Conservation (phyloP, 2,113 vertebrate genomes). For the Amazona guildingii region DNA sequence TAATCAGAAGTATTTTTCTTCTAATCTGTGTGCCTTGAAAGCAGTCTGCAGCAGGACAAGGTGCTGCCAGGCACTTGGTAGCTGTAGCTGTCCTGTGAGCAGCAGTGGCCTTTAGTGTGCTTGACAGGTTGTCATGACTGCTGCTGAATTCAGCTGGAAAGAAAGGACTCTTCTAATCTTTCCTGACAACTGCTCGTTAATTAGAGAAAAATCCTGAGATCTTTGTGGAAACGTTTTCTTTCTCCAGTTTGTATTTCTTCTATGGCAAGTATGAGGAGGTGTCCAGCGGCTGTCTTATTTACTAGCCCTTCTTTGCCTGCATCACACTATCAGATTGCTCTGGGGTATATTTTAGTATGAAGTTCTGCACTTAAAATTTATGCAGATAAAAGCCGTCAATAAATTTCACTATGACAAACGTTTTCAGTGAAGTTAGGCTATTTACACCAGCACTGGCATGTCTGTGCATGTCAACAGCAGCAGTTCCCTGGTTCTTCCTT, state of each 20-base stretch:
- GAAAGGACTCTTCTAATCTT: neutral
- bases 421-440: neutral
- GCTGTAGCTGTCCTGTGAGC: neutral
- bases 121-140: neutral
- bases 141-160: neutral
- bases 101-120: neutral
- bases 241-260: neutral
- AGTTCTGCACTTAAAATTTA: neutral
- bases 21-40: neutral
- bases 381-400: neutral
- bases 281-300: neutral
- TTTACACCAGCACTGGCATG: neutral
- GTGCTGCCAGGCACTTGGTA: neutral
- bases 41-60: rapidly evolving
- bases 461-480: neutral
- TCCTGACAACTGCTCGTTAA: neutral
- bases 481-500: neutral
- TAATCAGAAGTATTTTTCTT: neutral
- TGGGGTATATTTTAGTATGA: neutral
- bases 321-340: neutral
- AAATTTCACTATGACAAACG: neutral
- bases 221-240: neutral
- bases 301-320: neutral
- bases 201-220: neutral
- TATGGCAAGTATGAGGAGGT: neutral